Evolutionary conservation across 1,140 invertebrate genomes (phyloP).

Genomic region (Epicauta chinensis): DNA sequence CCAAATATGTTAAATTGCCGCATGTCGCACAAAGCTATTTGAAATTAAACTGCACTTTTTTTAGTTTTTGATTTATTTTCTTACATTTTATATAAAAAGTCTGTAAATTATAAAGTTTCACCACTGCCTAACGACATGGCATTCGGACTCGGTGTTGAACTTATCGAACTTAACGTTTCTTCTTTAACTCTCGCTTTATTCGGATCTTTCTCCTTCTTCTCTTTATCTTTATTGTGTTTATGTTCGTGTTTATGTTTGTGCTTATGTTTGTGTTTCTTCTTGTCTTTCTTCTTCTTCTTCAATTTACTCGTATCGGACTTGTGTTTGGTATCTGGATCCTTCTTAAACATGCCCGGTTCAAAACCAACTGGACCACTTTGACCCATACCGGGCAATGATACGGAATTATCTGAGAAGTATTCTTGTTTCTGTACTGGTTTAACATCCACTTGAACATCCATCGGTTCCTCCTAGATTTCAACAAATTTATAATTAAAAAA

Average conservation of each 20-base stretch:
- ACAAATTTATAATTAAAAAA: background rate
- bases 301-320: constrained; percentile 29
- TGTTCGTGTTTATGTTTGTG: constrained; percentile 69
- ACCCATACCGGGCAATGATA: constrained; percentile 61
- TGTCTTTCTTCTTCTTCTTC: constrained; percentile 59
- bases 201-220: constrained; percentile 46
- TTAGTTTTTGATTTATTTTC: too few species aligned
- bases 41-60: too few species aligned
- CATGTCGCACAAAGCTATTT: too few species aligned
- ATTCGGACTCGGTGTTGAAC: constrained; percentile 54
- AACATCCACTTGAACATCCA: constrained; percentile 18
- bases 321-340: constrained; percentile 42
- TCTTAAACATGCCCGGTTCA: constrained; percentile 73
- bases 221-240: constrained; percentile 49
- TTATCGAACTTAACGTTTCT: constrained; percentile 57
- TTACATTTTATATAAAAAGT: too few species aligned
- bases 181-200: constrained; percentile 45
- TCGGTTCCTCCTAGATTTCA: constrained; percentile 24
- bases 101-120: background rate
- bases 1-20: too few species aligned
- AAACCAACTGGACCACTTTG: constrained; percentile 64
- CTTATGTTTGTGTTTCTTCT: constrained; percentile 73
- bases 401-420: constrained; percentile 70
- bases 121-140: constrained; percentile 7
- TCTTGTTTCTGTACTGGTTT: constrained; percentile 53